Evolutionary conservation across 2,113 vertebrate genomes (phyloP), one percentile per base, ranked within the genome.

Genomic region (Anguilla japonica): DNA sequence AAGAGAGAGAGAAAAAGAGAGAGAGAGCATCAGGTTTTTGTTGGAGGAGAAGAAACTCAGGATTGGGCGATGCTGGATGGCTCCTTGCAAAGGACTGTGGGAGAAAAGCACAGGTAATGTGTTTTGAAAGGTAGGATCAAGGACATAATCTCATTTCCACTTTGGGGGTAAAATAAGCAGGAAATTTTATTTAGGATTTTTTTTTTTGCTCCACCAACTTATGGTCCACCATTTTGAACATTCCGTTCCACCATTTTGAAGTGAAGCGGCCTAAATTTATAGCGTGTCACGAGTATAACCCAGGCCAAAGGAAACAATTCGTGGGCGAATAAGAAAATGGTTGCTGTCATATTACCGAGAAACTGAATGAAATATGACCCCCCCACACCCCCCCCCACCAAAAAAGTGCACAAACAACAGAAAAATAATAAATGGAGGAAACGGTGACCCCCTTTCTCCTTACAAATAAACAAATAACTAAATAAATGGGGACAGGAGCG

Each of bases 401-500:
- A 11, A 53, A 81, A 91, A 91, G 92, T 89, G 88, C 89, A 93
- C 91, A 94, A 95, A 95, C 94, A 93, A 91, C 91, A 86, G 89
- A 89, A 93, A 93, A 91, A 89, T 85, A 91, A 57, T 78, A 29
- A 40, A 89, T 87, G 82, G 40, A 82, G 84, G 90, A 84, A 89
- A 79, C 87, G 87, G 89, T 87, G 94, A 94, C 94, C 94, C 67
- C 87, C 87, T 91, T 91, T 67, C 8, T 46, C 22, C 83, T 90
- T 91, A 88, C 91, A 91, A 88, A 95, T 94, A 96, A 96, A 96
- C 95, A 96, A 95, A 95, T 94, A 96, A 95, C 91, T 91, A 93
- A 95, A 96, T 95, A 95, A 96, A 95, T 95, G 92, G 91, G 94
- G 93, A 92, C 92, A 92, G 91, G 90, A 89, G 93, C 92, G 90